phyloP scores from a whole-genome alignment of 2,888 invertebrate genomes.

The Stenichneumon culpator region DNA sequence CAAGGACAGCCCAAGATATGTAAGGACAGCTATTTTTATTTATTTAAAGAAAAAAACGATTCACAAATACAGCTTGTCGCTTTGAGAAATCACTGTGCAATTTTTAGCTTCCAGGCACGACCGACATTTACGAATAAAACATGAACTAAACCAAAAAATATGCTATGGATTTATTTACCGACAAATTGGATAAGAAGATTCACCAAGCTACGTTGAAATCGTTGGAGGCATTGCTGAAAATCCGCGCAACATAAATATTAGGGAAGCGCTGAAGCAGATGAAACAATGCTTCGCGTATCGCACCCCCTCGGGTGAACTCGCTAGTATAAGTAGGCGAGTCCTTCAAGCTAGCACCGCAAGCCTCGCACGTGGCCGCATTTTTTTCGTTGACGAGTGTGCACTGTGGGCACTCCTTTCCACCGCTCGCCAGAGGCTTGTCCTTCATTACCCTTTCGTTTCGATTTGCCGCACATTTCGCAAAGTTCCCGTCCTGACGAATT shows the following conservation, averaged over 20 bases:
- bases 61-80: too few relatives aligned
- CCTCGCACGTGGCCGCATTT: slow-evolving; percentile 89
- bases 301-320: neutral
- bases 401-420: slow-evolving; percentile 91
- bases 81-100: too few relatives aligned
- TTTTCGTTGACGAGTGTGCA: slow-evolving; percentile 92
- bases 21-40: slow-evolving; percentile 86
- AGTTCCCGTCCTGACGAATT: slow-evolving; percentile 87
- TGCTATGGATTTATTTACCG: slow-evolving; percentile 86
- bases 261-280: neutral
- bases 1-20: slow-evolving; percentile 97
- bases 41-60: slow-evolving; percentile 11
- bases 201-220: slow-evolving; percentile 92
- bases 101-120: too few relatives aligned
- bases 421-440: slow-evolving; percentile 89
- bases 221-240: slow-evolving; percentile 84
- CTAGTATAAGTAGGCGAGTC: slow-evolving; percentile 92
- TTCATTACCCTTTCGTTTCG: slow-evolving; percentile 87
- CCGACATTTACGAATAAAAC: neutral
- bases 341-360: slow-evolving; percentile 89
- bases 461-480: slow-evolving; percentile 92
- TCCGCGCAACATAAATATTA: slow-evolving; percentile 31
- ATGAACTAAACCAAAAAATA: slow-evolving; percentile 3
- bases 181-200: slow-evolving; percentile 91
- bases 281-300: neutral